These are phyloP conservation scores for Ceratina calcarata DNA, from an alignment of 1,140 invertebrate genomes.

Conservation along the genomic window DNA sequence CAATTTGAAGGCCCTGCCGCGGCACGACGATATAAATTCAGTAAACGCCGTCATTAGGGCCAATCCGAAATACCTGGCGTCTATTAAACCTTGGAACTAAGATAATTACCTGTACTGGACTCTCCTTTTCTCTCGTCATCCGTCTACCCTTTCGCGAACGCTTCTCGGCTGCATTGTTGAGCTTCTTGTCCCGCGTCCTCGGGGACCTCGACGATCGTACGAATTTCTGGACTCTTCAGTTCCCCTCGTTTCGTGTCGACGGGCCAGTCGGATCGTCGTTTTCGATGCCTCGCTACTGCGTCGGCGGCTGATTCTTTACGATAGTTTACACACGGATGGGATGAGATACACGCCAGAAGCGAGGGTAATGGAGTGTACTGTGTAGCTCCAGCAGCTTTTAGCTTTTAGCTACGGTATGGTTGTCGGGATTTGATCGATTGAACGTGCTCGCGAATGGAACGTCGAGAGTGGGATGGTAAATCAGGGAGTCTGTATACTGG, in stretches of 20 bases:
- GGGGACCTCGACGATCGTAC: not conserved
- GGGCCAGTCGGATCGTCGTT: slow-evolving; percentile 8
- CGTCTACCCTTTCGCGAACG: slow-evolving; percentile 21
- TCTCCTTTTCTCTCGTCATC: slow-evolving; percentile 9
- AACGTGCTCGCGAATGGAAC: not conserved
- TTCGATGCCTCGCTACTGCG: not conserved
- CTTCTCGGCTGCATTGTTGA: slow-evolving; percentile 67
- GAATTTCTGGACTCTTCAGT: no score
- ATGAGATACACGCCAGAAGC: not conserved
- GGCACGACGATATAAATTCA: slow-evolving; percentile 76
- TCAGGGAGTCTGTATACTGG: not conserved
- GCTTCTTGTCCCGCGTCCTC: slow-evolving; percentile 57
- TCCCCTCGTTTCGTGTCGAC: not conserved
- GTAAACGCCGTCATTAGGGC: slow-evolving; percentile 78
- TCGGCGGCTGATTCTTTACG: slow-evolving; percentile 2
- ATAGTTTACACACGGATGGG: slow-evolving; percentile 21
- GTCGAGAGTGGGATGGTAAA: not conserved
- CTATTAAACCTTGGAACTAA: slow-evolving; percentile 78
- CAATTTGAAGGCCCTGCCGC: slow-evolving; percentile 66
- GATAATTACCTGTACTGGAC: slow-evolving; percentile 74
- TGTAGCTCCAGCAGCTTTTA: not conserved
- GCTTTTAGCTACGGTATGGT: not conserved
- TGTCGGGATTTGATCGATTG: not conserved
- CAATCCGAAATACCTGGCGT: slow-evolving; percentile 78
- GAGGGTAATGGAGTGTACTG: not conserved